Conservation (phyloP, 2,888 invertebrate genomes). For the Neria commutata region DNA sequence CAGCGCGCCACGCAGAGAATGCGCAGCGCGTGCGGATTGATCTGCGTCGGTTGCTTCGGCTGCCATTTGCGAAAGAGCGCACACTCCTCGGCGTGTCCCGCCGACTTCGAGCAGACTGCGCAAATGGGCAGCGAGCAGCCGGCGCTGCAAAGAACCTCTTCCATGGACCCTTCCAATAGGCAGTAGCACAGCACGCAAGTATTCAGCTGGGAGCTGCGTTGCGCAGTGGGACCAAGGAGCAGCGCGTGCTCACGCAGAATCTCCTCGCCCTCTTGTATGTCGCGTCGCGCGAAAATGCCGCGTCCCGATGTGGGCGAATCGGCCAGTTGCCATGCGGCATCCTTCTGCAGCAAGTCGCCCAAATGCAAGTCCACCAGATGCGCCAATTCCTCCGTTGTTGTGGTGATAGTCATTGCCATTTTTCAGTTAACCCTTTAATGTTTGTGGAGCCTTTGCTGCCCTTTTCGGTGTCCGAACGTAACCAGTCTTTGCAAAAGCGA, state of each 20-base stretch:
- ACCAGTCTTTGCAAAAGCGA: background rate
- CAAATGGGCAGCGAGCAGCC: slow-evolving; percentile 76
- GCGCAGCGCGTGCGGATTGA: slow-evolving; percentile 49
- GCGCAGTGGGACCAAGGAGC: slow-evolving; percentile 72
- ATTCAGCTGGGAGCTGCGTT: slow-evolving; percentile 63
- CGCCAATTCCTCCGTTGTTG: slow-evolving; percentile 46
- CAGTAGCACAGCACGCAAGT: slow-evolving; percentile 72
- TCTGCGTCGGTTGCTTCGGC: slow-evolving; percentile 59
- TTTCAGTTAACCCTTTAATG: background rate
- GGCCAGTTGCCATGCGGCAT: slow-evolving; percentile 66
- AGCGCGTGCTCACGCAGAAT: slow-evolving; percentile 75
- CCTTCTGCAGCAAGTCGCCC: slow-evolving; percentile 39
- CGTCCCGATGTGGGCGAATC: slow-evolving; percentile 72
- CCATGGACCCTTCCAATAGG: slow-evolving; percentile 53
- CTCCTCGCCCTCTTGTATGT: slow-evolving; percentile 71
- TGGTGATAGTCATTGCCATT: slow-evolving; percentile 34
- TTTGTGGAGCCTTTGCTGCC: background rate
- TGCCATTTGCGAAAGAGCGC: slow-evolving; percentile 67
- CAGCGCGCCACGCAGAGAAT: slow-evolving; percentile 56
- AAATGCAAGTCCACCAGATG: slow-evolving; percentile 48
- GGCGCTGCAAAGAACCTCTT: slow-evolving; percentile 64
- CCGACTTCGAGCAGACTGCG: slow-evolving; percentile 66
- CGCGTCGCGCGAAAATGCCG: slow-evolving; percentile 72
- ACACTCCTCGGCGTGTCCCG: slow-evolving; percentile 70
- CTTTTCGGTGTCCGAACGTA: background rate